Base-by-base conservation (phyloP, 2,888 invertebrate genomes). In the Osmoderma eremita region DNA sequence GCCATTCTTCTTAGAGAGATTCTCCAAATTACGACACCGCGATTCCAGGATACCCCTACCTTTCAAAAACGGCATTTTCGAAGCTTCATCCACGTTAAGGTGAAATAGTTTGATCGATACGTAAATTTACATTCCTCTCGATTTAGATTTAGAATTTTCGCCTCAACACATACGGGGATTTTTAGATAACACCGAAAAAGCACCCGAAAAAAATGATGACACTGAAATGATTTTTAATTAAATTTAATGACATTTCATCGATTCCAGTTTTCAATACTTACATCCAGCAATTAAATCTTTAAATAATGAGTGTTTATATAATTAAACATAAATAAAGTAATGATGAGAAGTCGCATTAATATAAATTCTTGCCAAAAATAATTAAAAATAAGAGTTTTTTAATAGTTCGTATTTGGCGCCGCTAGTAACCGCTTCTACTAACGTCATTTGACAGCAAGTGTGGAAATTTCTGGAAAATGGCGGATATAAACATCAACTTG, bases 1-100 rank as follows among this genome's bases (percentile, higher is more conserved):
- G 10, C 88, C 88, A 74, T 88, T 86, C 77, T 86, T 88, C 2
- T 83, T 77, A 1, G 86, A 78, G 68, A 78, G 80, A 73, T 82
- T 83, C 72, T 86, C 84, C 1, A 86, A 80, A 68, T 78, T 66
- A 67, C 74, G 73, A 18, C 79, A 76, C 48, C 79, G 73, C 5
- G 74, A 70, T 36, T 74, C 65, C 48, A 68, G 45, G 45, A 73
- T 67, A 5, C 67, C 42, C 65, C 70, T 71, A 49, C 70, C 69
- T 54, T 73, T 74, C 5, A 74, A 67, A 68, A 74, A 76, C 10
- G 76, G 76, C 76, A 76, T 76, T 13, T 24, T 36, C 12, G n/a
- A 8, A 20, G n/a, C n/a, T n/a, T n/a, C 49, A 22, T 15, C 30
- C 38, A 38, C 39, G 36, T 10, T 45, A 45, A 48, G 5, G 13